Base-by-base conservation (phyloP, 1,140 invertebrate genomes). In the Nebria ingens region DNA sequence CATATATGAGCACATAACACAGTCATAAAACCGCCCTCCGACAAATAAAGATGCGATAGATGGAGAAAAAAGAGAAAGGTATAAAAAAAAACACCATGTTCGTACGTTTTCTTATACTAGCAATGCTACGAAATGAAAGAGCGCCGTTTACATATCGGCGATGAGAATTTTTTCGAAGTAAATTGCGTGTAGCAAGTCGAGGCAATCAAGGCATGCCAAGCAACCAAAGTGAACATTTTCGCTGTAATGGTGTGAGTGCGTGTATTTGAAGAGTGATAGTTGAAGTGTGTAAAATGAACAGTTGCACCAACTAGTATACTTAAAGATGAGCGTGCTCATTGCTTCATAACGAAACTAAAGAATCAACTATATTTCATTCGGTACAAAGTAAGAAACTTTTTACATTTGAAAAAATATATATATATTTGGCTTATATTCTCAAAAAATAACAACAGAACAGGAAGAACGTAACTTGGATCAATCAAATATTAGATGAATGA, bases 111-210 rank as follows among this genome's bases (percentile, higher is more conserved):
- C 57, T 58, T 59, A 52, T 25, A n/a, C n/a, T n/a, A n/a, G n/a
- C n/a, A n/a, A n/a, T n/a, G 25, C 25, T 34, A n/a, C n/a, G 25
- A 34, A 34, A 34, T 34, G 25, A 57, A 51, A 54, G 42, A 55
- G 54, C 55, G 52, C 55, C 54, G 56, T 62, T 62, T 62, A 61
- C 61, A 62, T 62, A 62, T 62, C 58, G 61, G 59, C 55, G 57
- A 54, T 57, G 58, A 61, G 59, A 56, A 34, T 34, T 34, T 34
- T 62, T 60, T 62, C 40, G 54, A 54, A 58, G 45, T 56, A 61
- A 62, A 62, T 62, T 60, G 61, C 55, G 59, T 62, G 58, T 55
- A 62, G 53, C 56, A 60, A 58, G 53, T 60, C 6, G 25, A 34
- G 25, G 59, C 55, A 60, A 60, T 60, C 56, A 60, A 29, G 50